Percentiles rank a stretch among this genome's conserved stretches.
phyloP scores from a whole-genome alignment of 2,888 invertebrate genomes.

The Torymus tubicola region DNA sequence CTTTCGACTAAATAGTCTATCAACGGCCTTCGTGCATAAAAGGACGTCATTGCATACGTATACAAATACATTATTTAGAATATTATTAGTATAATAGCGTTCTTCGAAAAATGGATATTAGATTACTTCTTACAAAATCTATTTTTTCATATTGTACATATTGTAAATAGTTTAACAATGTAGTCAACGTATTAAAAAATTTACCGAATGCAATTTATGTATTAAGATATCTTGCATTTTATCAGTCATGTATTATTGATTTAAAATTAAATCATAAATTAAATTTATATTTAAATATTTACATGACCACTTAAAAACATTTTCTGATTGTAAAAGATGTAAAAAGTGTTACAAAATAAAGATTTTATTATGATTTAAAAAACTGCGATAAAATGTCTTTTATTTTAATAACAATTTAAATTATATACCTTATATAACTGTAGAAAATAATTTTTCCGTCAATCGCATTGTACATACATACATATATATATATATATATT shows the following conservation, averaged over 20 bases:
- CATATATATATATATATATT: constrained; percentile 29
- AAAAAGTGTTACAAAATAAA: constrained; percentile 57
- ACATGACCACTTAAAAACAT: background rate
- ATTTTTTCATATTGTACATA: background rate
- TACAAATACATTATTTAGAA: too few species aligned
- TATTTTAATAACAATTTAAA: constrained; percentile 56
- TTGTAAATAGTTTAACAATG: constrained; percentile 3
- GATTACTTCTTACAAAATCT: too few species aligned
- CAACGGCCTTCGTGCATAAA: too few species aligned
- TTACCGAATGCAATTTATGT: too few species aligned
- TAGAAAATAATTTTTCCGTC: constrained; percentile 43
- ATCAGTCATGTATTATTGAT: background rate
- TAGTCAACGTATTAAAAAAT: background rate
- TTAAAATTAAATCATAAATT: background rate
- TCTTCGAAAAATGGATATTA: too few species aligned
- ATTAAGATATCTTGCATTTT: too few species aligned
- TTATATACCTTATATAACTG: constrained; percentile 47
- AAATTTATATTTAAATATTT: too few species aligned
- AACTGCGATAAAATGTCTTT: constrained; percentile 44
- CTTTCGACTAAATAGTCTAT: too few species aligned
- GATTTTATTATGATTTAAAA: constrained; percentile 58
- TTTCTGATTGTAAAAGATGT: constrained; percentile 50
- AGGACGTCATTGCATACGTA: too few species aligned
- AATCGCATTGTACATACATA: constrained; percentile 7
- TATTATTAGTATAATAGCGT: too few species aligned